A percentile compares a stretch with the other conserved stretches of the same genome.
Conservation (phyloP, 2,113 vertebrate species). For the Toxotes chatareus region DNA sequence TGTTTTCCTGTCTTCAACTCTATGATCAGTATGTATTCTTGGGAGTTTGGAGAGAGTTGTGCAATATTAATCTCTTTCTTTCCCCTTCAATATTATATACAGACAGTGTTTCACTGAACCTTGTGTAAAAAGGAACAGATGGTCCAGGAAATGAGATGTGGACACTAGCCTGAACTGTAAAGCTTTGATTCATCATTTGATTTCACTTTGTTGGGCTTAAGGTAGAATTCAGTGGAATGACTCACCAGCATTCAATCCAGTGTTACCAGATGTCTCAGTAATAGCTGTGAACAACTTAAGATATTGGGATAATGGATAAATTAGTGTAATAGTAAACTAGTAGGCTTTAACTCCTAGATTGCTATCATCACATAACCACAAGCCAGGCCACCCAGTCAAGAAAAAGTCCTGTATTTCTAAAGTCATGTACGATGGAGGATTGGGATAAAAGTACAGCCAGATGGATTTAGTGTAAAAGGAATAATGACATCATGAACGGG, state of each 20-base stretch:
- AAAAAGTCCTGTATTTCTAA: neutral
- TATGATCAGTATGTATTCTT: neutral
- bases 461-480: slow-evolving; percentile 15
- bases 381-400: slow-evolving; percentile 11
- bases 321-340: neutral
- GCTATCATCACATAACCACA: neutral
- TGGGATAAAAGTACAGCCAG: slow-evolving; percentile 14
- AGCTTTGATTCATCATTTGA: slow-evolving; percentile 58
- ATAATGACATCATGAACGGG: neutral
- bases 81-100: slow-evolving; percentile 32
- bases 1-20: neutral
- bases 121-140: slow-evolving; percentile 69
- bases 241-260: slow-evolving; percentile 14
- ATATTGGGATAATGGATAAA: slow-evolving; percentile 1
- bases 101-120: slow-evolving; percentile 41
- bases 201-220: slow-evolving; percentile 46
- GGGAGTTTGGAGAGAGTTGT: neutral
- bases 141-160: slow-evolving; percentile 62
- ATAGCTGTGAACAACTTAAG: slow-evolving; percentile 3
- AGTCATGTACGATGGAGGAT: neutral
- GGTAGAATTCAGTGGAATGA: slow-evolving; percentile 25
- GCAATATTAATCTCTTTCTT: slow-evolving; percentile 12
- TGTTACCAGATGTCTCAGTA: slow-evolving; percentile 1
- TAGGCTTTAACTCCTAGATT: neutral
- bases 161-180: slow-evolving; percentile 49